A percentile compares a stretch with the other conserved stretches of the same genome.
Conservation (phyloP, 2,888 invertebrate genomes). For the Zhuqinia jingwanae region DNA sequence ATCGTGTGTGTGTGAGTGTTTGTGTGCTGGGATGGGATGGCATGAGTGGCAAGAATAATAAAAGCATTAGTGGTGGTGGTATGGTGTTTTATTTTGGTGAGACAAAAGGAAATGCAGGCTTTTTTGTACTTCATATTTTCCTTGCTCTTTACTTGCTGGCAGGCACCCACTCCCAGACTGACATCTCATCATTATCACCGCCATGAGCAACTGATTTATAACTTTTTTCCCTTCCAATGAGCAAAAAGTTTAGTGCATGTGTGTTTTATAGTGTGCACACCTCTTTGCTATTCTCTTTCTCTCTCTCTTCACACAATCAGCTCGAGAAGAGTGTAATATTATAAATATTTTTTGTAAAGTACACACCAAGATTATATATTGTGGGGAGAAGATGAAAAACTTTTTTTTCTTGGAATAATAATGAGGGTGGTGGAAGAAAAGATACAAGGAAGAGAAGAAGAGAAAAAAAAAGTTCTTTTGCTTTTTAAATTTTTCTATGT, state of each 20-base stretch:
- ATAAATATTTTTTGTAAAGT: too few relatives aligned
- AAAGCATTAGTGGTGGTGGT: background rate
- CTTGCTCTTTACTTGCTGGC: background rate
- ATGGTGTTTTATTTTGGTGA: background rate
- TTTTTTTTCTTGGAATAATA: slow-evolving; percentile 24
- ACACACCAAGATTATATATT: too few relatives aligned
- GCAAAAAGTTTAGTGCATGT: background rate
- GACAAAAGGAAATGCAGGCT: background rate
- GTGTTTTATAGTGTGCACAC: background rate
- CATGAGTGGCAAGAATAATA: background rate
- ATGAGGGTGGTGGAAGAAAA: background rate
- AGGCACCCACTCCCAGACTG: background rate
- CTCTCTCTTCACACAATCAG: slow-evolving; percentile 8
- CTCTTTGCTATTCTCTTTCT: background rate
- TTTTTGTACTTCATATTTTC: slow-evolving; percentile 12
- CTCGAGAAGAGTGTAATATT: too few relatives aligned
- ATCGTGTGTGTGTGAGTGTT: too few relatives aligned
- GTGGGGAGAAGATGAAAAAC: background rate
- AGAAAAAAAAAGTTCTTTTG: background rate
- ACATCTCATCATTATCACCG: slow-evolving; percentile 9
- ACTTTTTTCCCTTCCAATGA: slow-evolving; percentile 39
- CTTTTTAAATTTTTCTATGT: slow-evolving; percentile 13
- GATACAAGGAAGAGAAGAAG: background rate
- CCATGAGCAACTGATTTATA: slow-evolving; percentile 57
- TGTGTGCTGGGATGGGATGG: background rate